A percentile compares a stretch with the other conserved stretches of the same genome.
Conservation (phyloP, 1,140 invertebrate species). For the Sitophilus oryzae region DNA sequence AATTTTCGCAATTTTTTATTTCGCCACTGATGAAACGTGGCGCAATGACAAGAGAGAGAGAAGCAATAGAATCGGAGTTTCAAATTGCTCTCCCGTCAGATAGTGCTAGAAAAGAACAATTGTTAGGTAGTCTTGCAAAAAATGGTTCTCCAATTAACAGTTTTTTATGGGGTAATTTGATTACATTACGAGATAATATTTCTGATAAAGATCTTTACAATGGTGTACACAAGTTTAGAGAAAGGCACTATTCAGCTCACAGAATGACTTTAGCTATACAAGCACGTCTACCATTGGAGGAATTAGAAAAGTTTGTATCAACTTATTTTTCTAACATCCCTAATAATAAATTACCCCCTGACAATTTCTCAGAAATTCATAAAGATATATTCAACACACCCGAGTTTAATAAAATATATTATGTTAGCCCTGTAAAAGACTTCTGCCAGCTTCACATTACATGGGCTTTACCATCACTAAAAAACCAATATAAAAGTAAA, state of each 20-base stretch:
- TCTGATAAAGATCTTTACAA: slow-evolving; percentile 58
- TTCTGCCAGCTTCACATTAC: slow-evolving; percentile 63
- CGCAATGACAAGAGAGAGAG: slow-evolving; percentile 83
- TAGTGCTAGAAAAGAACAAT: slow-evolving; percentile 62
- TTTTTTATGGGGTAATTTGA: slow-evolving; percentile 81
- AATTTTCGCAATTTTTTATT: slow-evolving; percentile 88
- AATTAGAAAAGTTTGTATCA: slow-evolving; percentile 62
- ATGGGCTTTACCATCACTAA: slow-evolving; percentile 74
- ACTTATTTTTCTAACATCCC: slow-evolving; percentile 59
- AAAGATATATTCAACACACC: slow-evolving; percentile 54
- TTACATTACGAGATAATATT: slow-evolving; percentile 67
- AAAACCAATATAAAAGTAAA: slow-evolving; percentile 67
- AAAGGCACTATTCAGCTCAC: slow-evolving; percentile 80
- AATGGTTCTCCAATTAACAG: slow-evolving; percentile 65
- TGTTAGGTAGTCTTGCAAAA: slow-evolving; percentile 63
- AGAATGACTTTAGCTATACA: slow-evolving; percentile 82
- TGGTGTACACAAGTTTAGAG: slow-evolving; percentile 70
- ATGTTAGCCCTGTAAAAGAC: slow-evolving; percentile 75
- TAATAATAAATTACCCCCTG: slow-evolving; percentile 54
- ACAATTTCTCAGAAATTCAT: slow-evolving; percentile 50
- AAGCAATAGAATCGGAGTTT: slow-evolving; percentile 87
- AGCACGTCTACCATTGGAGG: slow-evolving; percentile 71
- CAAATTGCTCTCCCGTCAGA: slow-evolving; percentile 66
- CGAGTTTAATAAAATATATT: slow-evolving; percentile 68
- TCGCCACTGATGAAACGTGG: slow-evolving; percentile 79